Conservation (phyloP, 2,888 invertebrate species). For the Pecten maximus region DNA sequence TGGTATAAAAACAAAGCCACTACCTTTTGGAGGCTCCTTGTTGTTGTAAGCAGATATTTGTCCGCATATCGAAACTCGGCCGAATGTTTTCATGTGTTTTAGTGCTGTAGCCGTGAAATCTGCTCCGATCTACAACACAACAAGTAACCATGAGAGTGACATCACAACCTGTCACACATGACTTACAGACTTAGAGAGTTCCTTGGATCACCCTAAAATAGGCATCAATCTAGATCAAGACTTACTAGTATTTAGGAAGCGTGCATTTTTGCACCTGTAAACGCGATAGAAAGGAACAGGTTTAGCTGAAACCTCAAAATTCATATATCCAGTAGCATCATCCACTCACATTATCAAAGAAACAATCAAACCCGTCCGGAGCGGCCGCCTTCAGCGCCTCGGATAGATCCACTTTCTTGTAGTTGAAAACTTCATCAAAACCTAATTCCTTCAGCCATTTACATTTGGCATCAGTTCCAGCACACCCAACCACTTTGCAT, state of each 20-base stretch:
- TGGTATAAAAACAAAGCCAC: not conserved
- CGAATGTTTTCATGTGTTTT: conserved; percentile 86
- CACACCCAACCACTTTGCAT: conserved; percentile 87
- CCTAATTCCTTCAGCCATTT: conserved; percentile 87
- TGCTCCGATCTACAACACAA: conserved; percentile 86
- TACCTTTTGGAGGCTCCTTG: conserved; percentile 65
- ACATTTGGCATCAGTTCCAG: conserved; percentile 89
- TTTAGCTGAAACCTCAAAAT: not conserved
- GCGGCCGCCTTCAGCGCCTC: conserved; percentile 86
- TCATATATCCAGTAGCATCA: not conserved
- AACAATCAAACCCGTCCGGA: conserved; percentile 89
- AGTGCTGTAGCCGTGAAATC: conserved; percentile 86
- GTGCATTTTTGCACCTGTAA: too few relatives aligned
- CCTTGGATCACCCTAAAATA: too few relatives aligned
- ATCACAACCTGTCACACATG: too few relatives aligned
- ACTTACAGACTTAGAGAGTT: too few relatives aligned
- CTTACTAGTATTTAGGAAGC: too few relatives aligned
- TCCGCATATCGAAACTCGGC: conserved; percentile 87
- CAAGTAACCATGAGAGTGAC: too few relatives aligned
- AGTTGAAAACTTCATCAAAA: conserved; percentile 89
- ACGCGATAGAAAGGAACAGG: too few relatives aligned
- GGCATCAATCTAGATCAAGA: too few relatives aligned
- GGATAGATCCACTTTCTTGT: conserved; percentile 86
- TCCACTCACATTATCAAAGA: conserved; percentile 89
- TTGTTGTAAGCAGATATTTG: conserved; percentile 87